Base-by-base conservation (phyloP, 1,140 invertebrate genomes). In the Lordiphosa clarofinis region DNA sequence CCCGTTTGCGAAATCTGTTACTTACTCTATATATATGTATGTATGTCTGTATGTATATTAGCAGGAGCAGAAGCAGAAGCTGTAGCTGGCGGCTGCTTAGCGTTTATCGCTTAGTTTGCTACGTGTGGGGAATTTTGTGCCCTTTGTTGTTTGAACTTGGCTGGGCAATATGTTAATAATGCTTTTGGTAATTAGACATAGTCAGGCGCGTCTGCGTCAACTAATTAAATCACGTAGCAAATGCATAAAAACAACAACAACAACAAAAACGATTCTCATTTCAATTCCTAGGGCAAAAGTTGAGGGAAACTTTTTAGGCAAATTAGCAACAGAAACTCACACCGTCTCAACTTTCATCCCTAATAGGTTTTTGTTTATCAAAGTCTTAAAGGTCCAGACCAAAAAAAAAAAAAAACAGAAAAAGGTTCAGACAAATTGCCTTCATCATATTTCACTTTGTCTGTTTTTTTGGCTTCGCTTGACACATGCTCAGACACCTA, bases 181-280 rank as follows among this genome's bases (percentile, higher is more conserved):
- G 59, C 36, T 13, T 8, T 67, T 52, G n/a, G 58, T 69, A 79
- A 79, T 79, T 81, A 81, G 71, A 63, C 70, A 71, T 63, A 66
- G 54, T 54, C 73, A 54, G 38, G 44, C 44, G 54, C 37, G 21
- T 64, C 52, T 49, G 68, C 48, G 54, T 65, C 63, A 81, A 74
- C 67, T 82, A 82, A 82, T 82, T 84, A 82, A 82, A 82, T 82
- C 76, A 82, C 78, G 76, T 82, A 82, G 78, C 59, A 84, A 84
- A 78, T 75, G 68, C 73, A 76, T 84, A 75, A 76, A 76, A 75
- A 68, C 53, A 52, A 21, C 42, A 66, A 79, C 47, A 7, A 19
- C 19, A n/a, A n/a, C n/a, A n/a, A n/a, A n/a, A 6, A 39, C 43
- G 28, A n/a, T 15, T 15, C 15, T 15, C 15, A 15, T 15, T 15